These are phyloP conservation scores for Zele albiditarsus DNA, from an alignment of 2,888 invertebrate genomes.

Conservation along the genomic window DNA sequence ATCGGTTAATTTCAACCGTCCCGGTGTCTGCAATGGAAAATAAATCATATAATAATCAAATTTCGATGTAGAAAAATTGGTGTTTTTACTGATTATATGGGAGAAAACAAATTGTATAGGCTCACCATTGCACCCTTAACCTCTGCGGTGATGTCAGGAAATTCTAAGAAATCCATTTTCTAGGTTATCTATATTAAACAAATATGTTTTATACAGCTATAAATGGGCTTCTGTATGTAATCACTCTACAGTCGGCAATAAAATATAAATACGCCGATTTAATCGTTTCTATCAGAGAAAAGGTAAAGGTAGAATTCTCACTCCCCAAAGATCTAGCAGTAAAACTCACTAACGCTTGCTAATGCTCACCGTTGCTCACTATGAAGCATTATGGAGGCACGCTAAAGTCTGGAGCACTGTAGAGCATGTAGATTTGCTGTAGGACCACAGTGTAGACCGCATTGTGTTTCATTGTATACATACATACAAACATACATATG, in stretches of 20 bases:
- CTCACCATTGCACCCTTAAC: conserved; percentile 91
- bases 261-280: no score
- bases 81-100: conserved; percentile 10
- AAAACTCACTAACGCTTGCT: no score
- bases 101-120: conserved; percentile 43
- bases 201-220: not conserved
- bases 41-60: conserved; percentile 25
- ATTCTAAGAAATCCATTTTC: conserved; percentile 88
- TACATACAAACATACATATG: no score
- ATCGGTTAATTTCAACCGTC: conserved; percentile 93
- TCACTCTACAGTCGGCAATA: not conserved
- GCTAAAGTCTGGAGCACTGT: no score
- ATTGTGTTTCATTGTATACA: no score
- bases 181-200: not conserved
- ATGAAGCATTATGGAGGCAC: no score
- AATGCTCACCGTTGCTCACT: no score
- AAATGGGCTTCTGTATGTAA: not conserved
- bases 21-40: conserved; percentile 82
- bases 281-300: no score
- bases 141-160: conserved; percentile 88
- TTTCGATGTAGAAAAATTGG: not conserved
- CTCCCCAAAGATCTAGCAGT: no score
- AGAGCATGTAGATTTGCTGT: no score
- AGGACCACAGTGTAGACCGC: no score
- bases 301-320: no score